phyloP scores from a whole-genome alignment of 2,888 invertebrate genomes.

The Abrostola tripartita region DNA sequence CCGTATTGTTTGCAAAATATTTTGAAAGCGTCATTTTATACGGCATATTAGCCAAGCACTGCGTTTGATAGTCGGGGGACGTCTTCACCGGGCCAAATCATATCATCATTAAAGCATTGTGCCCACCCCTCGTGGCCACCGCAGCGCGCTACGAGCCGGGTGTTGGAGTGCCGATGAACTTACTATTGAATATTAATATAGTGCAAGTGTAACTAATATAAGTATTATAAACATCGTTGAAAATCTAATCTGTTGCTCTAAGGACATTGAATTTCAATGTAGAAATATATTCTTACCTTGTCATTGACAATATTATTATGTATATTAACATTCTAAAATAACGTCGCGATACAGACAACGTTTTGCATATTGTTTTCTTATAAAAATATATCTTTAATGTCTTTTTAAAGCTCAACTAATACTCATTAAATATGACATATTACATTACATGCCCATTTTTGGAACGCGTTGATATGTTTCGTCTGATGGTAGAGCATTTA shows the following conservation, averaged over 20 bases:
- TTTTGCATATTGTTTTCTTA: too few species aligned
- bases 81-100: conserved; percentile 80
- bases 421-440: too few species aligned
- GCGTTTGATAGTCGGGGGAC: conserved; percentile 84
- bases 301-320: too few species aligned
- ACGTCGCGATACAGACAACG: too few species aligned
- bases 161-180: conserved; percentile 66
- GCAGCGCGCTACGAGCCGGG: conserved; percentile 47
- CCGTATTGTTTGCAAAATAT: conserved; percentile 87
- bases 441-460: too few species aligned
- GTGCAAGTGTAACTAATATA: conserved; percentile 26
- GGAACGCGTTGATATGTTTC: too few species aligned
- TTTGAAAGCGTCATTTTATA: conserved; percentile 88
- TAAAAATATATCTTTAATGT: too few species aligned
- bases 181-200: conserved; percentile 64
- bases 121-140: conserved; percentile 58
- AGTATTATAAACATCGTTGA: conserved; percentile 14
- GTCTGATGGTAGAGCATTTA: too few species aligned
- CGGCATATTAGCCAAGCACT: conserved; percentile 83
- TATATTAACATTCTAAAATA: too few species aligned
- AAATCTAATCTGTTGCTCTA: neutral
- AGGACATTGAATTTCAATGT: neutral
- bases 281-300: too few species aligned
- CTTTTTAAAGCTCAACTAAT: too few species aligned
- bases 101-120: conserved; percentile 84